Conservation (phyloP, 1,140 invertebrate species). For the Megathymus violae region DNA sequence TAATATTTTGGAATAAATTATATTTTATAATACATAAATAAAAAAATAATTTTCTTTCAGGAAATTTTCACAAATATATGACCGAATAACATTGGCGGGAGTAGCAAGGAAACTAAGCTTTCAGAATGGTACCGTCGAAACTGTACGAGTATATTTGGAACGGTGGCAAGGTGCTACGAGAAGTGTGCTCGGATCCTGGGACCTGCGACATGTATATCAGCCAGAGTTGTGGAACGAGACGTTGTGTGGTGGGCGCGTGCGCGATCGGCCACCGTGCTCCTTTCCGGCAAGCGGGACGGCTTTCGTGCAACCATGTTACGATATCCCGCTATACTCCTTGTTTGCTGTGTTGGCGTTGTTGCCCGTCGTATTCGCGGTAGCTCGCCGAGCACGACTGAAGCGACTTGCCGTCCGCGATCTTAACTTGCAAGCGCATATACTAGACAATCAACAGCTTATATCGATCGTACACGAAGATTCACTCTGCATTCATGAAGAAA, state of each 20-base stretch:
- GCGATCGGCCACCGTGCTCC: constrained; percentile 31
- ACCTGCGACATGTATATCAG: neutral
- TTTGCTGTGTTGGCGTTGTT: constrained; percentile 67
- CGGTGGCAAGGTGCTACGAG: neutral
- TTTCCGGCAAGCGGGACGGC: constrained; percentile 21
- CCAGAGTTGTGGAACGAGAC: neutral
- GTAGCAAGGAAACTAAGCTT: constrained; percentile 8
- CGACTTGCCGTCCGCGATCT: constrained; percentile 86
- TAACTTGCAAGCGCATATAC: constrained; percentile 85
- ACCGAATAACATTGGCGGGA: constrained; percentile 5
- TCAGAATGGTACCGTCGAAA: neutral
- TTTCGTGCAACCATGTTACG: constrained; percentile 44
- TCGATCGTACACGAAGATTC: constrained; percentile 83
- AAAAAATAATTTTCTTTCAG: constrained; percentile 18
- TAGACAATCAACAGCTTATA: constrained; percentile 90
- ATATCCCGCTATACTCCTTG: constrained; percentile 12
- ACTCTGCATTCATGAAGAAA: constrained; percentile 87
- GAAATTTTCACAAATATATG: constrained; percentile 17
- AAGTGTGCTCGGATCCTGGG: constrained; percentile 13
- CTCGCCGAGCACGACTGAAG: constrained; percentile 84
- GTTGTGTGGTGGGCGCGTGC: neutral
- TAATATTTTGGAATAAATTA: too few species aligned
- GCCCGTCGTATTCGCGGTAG: constrained; percentile 88
- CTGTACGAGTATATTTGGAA: constrained; percentile 1
- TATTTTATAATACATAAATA: too few species aligned